Base-by-base conservation (phyloP, 2,888 invertebrate genomes). In the Eupithecia subumbrata region DNA sequence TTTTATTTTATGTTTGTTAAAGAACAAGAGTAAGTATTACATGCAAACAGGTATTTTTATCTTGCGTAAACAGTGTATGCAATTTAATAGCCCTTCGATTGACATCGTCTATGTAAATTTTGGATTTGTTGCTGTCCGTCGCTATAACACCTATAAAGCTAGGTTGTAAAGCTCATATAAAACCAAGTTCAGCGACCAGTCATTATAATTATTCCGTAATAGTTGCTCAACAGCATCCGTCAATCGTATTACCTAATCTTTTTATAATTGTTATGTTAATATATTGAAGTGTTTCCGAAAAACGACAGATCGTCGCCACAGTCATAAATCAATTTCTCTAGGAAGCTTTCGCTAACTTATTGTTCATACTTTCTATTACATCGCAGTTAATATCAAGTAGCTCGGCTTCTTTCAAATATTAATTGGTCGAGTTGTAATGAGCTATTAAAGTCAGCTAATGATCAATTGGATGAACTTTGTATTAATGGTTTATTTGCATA, bases 361-460 rank as follows among this genome's bases (percentile, higher is more conserved):
- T 95, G 94, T 95, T 93, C 92, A 91, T 91, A 94, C 95, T 94
- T 95, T 95, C 94, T 94, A 94, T 90, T 90, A 86, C 86, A 80
- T 76, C 71, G 75, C 40, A 78, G 77, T 75, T 90, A 91, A 84
- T 88, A 89, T 90, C 89, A 89, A 92, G 91, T 90, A 87, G 89
- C 90, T 88, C 85, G 86, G 86, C 87, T 90, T 89, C 89, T 86
- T 90, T 89, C 87, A 85, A 89, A 89, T 86, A 88, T 89, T 91
- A 89, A 90, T 89, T 84, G 86, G 79, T 81, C 88, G 86, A 86
- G 85, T 86, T 84, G 80, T 84, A 85, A 86, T 86, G 84, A 85
- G 81, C 86, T 85, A 87, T 87, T 88, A 85, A 83, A 69, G 76
- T 79, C 73, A 72, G 56, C 70, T 67, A 68, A 80, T 83, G 84